These are phyloP conservation scores for Protobothrops flavoviridis DNA, from an alignment of 2,113 vertebrate genomes.

Conservation along the genomic window DNA sequence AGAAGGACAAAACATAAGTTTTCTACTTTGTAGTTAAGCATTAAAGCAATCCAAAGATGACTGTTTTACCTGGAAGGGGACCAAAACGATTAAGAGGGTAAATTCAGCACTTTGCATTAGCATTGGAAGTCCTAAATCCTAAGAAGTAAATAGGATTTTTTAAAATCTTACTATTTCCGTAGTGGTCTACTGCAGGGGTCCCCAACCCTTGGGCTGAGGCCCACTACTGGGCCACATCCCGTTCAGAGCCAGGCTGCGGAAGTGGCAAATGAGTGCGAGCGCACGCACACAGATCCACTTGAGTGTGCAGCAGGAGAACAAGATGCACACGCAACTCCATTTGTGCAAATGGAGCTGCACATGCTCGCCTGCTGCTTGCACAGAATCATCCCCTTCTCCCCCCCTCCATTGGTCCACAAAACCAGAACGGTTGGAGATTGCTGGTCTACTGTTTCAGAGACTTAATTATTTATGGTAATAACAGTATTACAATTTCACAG, in stretches of 20 bases:
- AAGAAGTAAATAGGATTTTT: neutral
- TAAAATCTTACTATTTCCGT: neutral
- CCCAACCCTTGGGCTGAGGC: neutral
- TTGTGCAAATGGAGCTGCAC: neutral
- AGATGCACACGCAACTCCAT: neutral
- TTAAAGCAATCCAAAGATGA: neutral
- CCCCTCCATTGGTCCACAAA: neutral
- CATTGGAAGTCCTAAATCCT: neutral
- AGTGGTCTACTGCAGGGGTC: neutral
- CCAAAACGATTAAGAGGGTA: neutral
- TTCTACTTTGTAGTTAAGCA: neutral
- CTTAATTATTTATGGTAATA: neutral
- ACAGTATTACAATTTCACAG: neutral
- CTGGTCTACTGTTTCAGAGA: neutral
- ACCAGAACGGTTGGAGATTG: neutral
- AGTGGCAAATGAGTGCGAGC: neutral
- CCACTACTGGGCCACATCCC: neutral
- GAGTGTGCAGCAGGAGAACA: no score
- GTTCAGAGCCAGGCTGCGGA: neutral
- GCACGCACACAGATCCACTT: no score
- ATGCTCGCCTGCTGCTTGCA: neutral
- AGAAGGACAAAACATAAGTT: neutral
- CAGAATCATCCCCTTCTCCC: no score
- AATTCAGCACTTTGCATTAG: neutral
- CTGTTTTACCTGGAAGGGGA: neutral